Evolutionary conservation across 2,888 invertebrate species (phyloP).

Genomic region (Brachynemurus nebulosus): DNA sequence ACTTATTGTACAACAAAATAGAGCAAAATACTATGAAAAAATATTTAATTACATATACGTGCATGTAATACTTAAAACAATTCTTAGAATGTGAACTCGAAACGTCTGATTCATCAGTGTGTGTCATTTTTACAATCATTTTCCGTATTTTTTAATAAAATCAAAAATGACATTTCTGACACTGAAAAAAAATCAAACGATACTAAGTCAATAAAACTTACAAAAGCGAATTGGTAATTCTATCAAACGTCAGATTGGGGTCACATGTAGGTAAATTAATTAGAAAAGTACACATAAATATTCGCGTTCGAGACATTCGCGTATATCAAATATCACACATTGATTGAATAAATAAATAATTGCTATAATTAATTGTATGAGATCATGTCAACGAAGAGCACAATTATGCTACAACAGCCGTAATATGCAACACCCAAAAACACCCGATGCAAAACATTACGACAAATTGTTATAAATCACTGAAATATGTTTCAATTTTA

Average conservation of each 20-base stretch:
- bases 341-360: conserved; percentile 7
- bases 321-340: neutral
- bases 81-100: neutral
- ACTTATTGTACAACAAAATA: too few relatives aligned
- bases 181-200: neutral
- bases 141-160: neutral
- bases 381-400: conserved; percentile 24
- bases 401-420: conserved; percentile 9
- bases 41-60: neutral
- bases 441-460: conserved; percentile 8
- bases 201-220: too few relatives aligned
- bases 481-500: neutral
- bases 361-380: conserved; percentile 23
- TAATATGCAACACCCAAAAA: conserved; percentile 27
- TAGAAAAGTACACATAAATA: neutral
- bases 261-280: conserved; percentile 30
- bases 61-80: neutral
- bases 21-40: too few relatives aligned
- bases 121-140: neutral
- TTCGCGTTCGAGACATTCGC: neutral
- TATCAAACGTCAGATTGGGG: conserved; percentile 29
- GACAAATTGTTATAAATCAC: neutral
- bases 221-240: neutral
- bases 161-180: conserved; percentile 1
- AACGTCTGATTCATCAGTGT: neutral